Conservation (phyloP, 2,888 invertebrate species). For the Caenorhabditis sinica region DNA sequence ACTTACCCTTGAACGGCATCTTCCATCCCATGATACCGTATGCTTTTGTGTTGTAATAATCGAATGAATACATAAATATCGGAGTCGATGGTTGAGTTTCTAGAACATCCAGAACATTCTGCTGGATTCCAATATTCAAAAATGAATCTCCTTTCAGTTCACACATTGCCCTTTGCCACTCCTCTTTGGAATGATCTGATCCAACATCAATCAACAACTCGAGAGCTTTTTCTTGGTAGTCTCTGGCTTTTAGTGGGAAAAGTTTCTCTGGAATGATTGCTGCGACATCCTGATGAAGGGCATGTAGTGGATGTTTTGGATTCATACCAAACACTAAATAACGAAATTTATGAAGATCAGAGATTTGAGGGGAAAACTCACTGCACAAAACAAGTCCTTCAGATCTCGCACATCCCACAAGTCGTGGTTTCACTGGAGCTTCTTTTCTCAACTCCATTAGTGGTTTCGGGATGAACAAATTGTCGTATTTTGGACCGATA, state of each 20-base stretch:
- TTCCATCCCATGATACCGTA: conserved; percentile 76
- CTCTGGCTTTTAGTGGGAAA: conserved; percentile 48
- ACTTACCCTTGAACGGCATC: conserved; percentile 69
- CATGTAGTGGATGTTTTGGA: conserved; percentile 40
- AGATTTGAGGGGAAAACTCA: conserved; percentile 10
- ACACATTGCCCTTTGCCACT: conserved; percentile 57
- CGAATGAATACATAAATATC: conserved; percentile 77
- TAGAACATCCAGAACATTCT: conserved; percentile 60
- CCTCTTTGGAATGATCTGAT: conserved; percentile 58
- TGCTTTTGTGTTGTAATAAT: conserved; percentile 74
- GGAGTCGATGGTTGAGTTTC: conserved; percentile 64
- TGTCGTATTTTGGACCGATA: conserved; percentile 65
- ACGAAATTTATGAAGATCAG: too few species aligned
- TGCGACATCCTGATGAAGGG: conserved; percentile 39
- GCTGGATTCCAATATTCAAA: conserved; percentile 59
- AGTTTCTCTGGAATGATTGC: conserved; percentile 34
- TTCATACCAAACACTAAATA: conserved; percentile 46
- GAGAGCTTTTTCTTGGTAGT: conserved; percentile 47
- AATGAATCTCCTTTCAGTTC: conserved; percentile 64
- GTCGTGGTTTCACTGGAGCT: conserved; percentile 67
- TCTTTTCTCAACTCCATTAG: conserved; percentile 65
- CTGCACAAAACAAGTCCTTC: conserved; percentile 66
- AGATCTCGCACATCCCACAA: conserved; percentile 64
- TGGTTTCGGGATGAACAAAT: conserved; percentile 54
- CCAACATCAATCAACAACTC: conserved; percentile 59